Evolutionary conservation across 1,140 invertebrate species (phyloP).

Genomic region (Anagrus nilaparvatae): DNA sequence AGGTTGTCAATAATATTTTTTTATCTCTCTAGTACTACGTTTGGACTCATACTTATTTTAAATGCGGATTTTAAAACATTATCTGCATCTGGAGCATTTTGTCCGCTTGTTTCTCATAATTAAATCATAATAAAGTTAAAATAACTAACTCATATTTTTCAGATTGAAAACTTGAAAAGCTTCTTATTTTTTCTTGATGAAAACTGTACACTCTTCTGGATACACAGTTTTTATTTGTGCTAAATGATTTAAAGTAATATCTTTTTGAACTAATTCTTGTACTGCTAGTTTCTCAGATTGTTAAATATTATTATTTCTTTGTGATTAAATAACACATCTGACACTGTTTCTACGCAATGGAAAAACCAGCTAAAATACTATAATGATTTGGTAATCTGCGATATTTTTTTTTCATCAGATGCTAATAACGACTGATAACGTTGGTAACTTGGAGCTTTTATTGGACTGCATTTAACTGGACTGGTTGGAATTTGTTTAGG

Average conservation of each 20-base stretch:
- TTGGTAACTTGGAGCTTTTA: constrained; percentile 50
- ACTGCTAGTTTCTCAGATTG: constrained; percentile 80
- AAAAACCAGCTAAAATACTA: constrained; percentile 68
- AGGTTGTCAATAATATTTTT: too few relatives aligned
- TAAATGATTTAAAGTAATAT: constrained; percentile 67
- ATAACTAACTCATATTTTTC: constrained; percentile 62
- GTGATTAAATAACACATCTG: constrained; percentile 75
- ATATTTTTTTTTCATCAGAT: constrained; percentile 38
- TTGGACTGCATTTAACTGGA: constrained; percentile 44
- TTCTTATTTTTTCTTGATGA: constrained; percentile 63
- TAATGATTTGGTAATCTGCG: constrained; percentile 78
- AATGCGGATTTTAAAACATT: constrained; percentile 26
- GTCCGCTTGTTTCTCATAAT: constrained; percentile 32
- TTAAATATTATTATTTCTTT: constrained; percentile 78
- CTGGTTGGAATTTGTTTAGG: constrained; percentile 34
- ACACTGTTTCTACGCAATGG: constrained; percentile 67
- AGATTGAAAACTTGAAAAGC: constrained; percentile 48
- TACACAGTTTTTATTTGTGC: constrained; percentile 73
- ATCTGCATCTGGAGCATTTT: constrained; percentile 34
- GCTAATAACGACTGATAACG: constrained; percentile 50
- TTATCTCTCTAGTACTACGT: constrained; percentile 53
- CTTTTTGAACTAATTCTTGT: constrained; percentile 73
- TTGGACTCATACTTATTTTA: constrained; percentile 47
- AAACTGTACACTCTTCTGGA: constrained; percentile 69
- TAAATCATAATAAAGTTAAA: constrained; percentile 44